Conservation (phyloP, 2,888 invertebrate genomes). For the Drepanosiphum platanoidis region DNA sequence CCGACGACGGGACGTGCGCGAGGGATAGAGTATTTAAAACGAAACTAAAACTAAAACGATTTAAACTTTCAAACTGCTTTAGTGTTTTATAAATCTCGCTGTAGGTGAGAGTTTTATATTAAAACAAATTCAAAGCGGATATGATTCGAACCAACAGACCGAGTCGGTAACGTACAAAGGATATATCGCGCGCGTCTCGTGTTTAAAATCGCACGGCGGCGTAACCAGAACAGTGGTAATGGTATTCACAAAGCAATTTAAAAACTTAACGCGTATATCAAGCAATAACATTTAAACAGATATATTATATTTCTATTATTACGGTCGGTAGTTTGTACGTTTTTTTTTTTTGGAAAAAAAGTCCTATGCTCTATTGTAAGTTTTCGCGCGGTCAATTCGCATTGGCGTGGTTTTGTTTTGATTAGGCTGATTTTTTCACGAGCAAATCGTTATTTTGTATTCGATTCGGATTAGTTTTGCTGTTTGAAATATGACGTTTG, state of each 20-base stretch:
- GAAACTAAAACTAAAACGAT: slow-evolving; percentile 46
- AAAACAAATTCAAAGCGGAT: slow-evolving; percentile 43
- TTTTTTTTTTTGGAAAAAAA: background rate
- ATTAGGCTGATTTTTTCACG: too few relatives aligned
- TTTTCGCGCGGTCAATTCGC: too few relatives aligned
- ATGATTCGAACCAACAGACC: slow-evolving; percentile 41
- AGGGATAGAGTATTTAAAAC: slow-evolving; percentile 27
- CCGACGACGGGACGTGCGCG: background rate
- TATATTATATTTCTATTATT: background rate
- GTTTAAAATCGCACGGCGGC: slow-evolving; percentile 11
- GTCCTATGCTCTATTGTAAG: too few relatives aligned
- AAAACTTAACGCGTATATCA: background rate
- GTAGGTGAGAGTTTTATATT: slow-evolving; percentile 29
- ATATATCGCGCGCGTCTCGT: slow-evolving; percentile 11
- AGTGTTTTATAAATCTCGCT: slow-evolving; percentile 27
- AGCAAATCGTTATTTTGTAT: too few relatives aligned
- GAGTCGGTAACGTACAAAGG: slow-evolving; percentile 32
- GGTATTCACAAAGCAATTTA: slow-evolving; percentile 33
- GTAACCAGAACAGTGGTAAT: slow-evolving; percentile 4
- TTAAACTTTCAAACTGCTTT: slow-evolving; percentile 46
- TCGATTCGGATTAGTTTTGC: too few relatives aligned
- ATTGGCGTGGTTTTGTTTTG: too few relatives aligned
- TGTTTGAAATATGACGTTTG: too few relatives aligned
- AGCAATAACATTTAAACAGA: background rate
- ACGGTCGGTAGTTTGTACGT: background rate